Conservation (phyloP, 2,113 vertebrate species). For the Eublepharis macularius region DNA sequence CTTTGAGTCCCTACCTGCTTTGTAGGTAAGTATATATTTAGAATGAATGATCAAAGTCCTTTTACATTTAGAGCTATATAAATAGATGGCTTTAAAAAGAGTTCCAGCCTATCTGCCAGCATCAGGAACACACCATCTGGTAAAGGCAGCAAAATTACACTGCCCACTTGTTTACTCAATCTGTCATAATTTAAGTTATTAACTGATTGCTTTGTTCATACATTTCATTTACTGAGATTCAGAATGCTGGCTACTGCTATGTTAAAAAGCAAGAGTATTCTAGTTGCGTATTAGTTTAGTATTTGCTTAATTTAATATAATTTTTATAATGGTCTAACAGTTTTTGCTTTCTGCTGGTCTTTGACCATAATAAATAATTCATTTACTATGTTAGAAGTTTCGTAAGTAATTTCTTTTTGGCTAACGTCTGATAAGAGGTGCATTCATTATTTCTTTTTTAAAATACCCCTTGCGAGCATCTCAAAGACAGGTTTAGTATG, state of each 20-base stretch:
- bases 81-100: not conserved
- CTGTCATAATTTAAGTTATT: not conserved
- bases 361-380: too few species aligned
- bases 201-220: slow-evolving; percentile 14
- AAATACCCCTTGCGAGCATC: not conserved
- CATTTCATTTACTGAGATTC: slow-evolving; percentile 7
- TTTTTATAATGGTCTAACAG: not conserved
- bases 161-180: slow-evolving; percentile 13
- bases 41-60: not conserved
- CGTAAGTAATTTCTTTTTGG: slow-evolving; percentile 10
- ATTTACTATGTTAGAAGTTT: slow-evolving; percentile 15
- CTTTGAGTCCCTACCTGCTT: not conserved
- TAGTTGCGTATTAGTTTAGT: too few species aligned
- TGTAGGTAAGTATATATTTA: not conserved
- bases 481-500: slow-evolving; percentile 30
- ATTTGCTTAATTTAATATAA: too few species aligned
- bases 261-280: not conserved
- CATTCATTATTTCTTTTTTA: slow-evolving; percentile 30
- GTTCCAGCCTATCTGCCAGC: not conserved
- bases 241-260: slow-evolving; percentile 17
- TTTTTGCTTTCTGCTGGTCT: too few species aligned
- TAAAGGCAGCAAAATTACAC: slow-evolving; percentile 24
- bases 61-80: not conserved
- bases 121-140: slow-evolving; percentile 18
- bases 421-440: slow-evolving; percentile 8